These are phyloP conservation scores for Carapus acus DNA, from an alignment of 2,797 vertebrate genomes.

Conservation along the genomic window DNA sequence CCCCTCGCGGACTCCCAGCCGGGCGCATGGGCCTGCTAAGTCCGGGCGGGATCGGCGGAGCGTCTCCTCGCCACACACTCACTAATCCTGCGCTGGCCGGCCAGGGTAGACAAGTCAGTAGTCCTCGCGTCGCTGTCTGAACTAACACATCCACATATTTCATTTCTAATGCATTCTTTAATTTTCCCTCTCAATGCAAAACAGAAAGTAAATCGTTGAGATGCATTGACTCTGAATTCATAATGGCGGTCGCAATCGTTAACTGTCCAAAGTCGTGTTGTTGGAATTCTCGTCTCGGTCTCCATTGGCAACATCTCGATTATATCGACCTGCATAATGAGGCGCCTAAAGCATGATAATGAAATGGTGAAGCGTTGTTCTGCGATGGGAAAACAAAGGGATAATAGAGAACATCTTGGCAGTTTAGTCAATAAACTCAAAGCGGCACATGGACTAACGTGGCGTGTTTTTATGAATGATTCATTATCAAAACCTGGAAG, in stretches of 20 bases:
- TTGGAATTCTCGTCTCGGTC: not conserved
- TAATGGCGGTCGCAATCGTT: too few relatives aligned
- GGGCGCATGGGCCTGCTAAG: conserved; percentile 81
- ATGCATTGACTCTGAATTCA: too few relatives aligned
- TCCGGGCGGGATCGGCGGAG: conserved; percentile 78
- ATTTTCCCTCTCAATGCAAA: not conserved
- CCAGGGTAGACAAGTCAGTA: conserved; percentile 88
- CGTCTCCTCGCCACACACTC: conserved; percentile 83
- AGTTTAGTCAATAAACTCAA: conserved; percentile 24
- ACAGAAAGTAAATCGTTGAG: too few relatives aligned
- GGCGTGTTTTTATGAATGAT: conserved; percentile 17
- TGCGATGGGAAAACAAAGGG: conserved; percentile 10
- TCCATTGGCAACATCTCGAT: not conserved
- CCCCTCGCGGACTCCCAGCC: conserved; percentile 81
- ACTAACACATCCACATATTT: too few relatives aligned
- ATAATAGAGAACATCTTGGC: conserved; percentile 1
- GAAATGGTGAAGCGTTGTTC: conserved; percentile 12
- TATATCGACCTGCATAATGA: not conserved
- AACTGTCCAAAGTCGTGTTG: too few relatives aligned
- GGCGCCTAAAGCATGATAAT: not conserved
- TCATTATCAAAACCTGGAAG: conserved; percentile 23
- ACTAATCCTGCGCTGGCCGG: conserved; percentile 76
- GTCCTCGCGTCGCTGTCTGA: not conserved
- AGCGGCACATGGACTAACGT: conserved; percentile 10
- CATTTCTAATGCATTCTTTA: too few relatives aligned